phyloP scores from a whole-genome alignment of 2,797 vertebrate genomes.

The Podarcis siculus region DNA sequence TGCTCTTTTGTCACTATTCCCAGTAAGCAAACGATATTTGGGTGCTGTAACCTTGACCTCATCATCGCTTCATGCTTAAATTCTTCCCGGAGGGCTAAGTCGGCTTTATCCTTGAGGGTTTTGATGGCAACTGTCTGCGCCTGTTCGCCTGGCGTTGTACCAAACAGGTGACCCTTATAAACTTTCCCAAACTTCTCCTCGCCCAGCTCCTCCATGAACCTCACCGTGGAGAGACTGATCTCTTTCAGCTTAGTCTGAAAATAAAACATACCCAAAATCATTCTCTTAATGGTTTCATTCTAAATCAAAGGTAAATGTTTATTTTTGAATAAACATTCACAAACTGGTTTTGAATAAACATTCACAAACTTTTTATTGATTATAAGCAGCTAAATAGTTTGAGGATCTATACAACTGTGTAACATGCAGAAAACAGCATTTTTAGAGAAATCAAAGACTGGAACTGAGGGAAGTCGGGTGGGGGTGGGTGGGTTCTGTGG shows the following conservation, averaged over 20 bases:
- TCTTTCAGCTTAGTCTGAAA: constrained; percentile 90
- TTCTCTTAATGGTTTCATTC: neutral
- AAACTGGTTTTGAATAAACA: too few relatives aligned
- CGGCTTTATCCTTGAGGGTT: constrained; percentile 94
- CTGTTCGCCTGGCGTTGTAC: constrained; percentile 88
- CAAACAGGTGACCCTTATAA: constrained; percentile 95
- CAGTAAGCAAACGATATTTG: constrained; percentile 90
- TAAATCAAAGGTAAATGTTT: neutral
- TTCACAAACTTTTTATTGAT: too few relatives aligned
- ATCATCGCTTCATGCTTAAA: constrained; percentile 93
- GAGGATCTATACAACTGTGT: too few relatives aligned
- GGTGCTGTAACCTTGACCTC: constrained; percentile 90
- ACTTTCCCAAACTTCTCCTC: constrained; percentile 97
- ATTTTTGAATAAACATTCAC: too few relatives aligned
- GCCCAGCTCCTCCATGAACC: constrained; percentile 96
- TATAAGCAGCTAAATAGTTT: too few relatives aligned
- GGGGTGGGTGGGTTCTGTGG: too few relatives aligned
- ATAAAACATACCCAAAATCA: constrained; percentile 11
- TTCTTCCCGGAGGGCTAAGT: constrained; percentile 88
- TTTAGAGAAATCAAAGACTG: too few relatives aligned
- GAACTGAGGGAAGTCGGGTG: too few relatives aligned
- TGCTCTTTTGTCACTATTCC: constrained; percentile 94
- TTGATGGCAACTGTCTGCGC: constrained; percentile 93
- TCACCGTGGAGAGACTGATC: constrained; percentile 89
- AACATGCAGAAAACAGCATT: too few relatives aligned